Base-by-base conservation (phyloP, 2,888 invertebrate species). In the Dorcus hopei region DNA sequence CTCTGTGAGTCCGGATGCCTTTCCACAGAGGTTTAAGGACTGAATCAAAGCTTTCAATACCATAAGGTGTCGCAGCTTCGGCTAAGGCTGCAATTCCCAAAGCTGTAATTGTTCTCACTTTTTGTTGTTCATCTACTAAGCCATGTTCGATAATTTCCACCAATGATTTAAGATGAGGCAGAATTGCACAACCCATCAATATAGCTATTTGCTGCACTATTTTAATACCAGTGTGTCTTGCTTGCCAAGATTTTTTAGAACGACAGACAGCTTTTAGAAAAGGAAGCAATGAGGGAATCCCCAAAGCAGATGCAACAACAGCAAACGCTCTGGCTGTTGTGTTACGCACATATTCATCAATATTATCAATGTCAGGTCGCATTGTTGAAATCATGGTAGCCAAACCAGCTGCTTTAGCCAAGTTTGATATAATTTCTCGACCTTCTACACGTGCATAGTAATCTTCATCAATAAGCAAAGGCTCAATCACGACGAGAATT, bases 301-400 rank as follows among this genome's bases (percentile, higher is more conserved):
- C 99, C 61, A 99, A 83, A 56, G 99, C 98, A 2, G 98, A 99
- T 2, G 99, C 99, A 1, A 99, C 99, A 1, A 99, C 99, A n/a
- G 99, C 99, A 79, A 99, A 99, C 0, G 99, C 99, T 72, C 99
- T 86, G 4, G 99, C 99, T 0, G 99, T 99, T 0, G 99, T 99
- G 79, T 99, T 99, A 75, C 99, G 87, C 41, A 99, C 99, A 74
- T 99, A 99, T 80, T 98, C 97, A 79, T 98, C 98, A 71, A 97
- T 97, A 77, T 99, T 99, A 80, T 99, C 99, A 71, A 99, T 99
- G 81, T 99, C 99, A 0, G 99, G 99, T 76, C 99, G 85, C 99
- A 99, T 99, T 0, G 99, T 99, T 3, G 98, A 98, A 73, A 99
- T 99, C 99, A 99, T 99, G 9, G 99, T 99, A 3, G 99, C 99